These are phyloP conservation scores for Epinephelus lanceolatus DNA, from an alignment of 2,113 vertebrate species.

Conservation along the genomic window DNA sequence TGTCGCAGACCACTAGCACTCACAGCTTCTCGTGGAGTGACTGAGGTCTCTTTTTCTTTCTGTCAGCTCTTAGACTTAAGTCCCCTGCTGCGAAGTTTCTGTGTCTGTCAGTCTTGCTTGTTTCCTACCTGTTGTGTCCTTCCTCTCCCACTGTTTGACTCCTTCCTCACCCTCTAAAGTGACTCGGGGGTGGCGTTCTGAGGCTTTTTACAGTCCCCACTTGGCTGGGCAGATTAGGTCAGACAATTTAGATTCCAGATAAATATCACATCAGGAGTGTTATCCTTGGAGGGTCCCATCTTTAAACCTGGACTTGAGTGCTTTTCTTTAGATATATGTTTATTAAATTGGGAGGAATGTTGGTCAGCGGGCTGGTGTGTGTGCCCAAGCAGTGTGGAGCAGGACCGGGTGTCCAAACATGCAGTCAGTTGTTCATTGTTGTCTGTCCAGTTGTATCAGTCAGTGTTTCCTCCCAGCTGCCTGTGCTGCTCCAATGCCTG, in stretches of 20 bases:
- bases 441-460: constrained; percentile 58
- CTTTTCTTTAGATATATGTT: constrained; percentile 19
- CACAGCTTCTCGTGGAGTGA: constrained; percentile 99
- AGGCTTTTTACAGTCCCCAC: constrained; percentile 14
- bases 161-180: constrained; percentile 26
- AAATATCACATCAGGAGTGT: neutral
- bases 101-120: constrained; percentile 70
- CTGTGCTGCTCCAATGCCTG: constrained; percentile 75
- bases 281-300: constrained; percentile 1
- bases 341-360: constrained; percentile 13
- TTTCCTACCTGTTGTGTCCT: constrained; percentile 61
- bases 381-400: constrained; percentile 61
- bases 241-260: constrained; percentile 3
- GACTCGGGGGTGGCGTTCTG: neutral
- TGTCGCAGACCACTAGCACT: constrained; percentile 99
- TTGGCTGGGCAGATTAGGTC: constrained; percentile 17
- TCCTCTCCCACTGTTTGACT: constrained; percentile 71
- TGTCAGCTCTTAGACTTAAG: constrained; percentile 63
- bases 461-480: constrained; percentile 61
- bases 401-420: constrained; percentile 47
- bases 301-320: constrained; percentile 20
- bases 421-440: constrained; percentile 58
- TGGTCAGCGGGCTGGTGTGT: neutral
- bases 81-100: constrained; percentile 70
- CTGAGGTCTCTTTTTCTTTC: constrained; percentile 94